Evolutionary conservation across 2,888 invertebrate genomes (phyloP), one percentile per base, ranked within the genome.

Genomic region (Sericinus montela): DNA sequence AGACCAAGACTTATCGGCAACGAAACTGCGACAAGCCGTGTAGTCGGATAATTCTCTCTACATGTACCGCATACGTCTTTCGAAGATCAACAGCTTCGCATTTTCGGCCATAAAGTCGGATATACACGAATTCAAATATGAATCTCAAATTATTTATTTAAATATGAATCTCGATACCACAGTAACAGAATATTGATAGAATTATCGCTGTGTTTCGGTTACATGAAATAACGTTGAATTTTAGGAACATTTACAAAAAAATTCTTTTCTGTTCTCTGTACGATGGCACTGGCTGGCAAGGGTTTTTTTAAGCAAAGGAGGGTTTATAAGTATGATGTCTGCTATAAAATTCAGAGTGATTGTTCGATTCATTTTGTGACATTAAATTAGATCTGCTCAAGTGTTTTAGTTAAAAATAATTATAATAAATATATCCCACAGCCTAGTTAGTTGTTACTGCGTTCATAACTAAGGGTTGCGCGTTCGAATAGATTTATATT

Each of bases 1-100:
- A 59, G 60, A 59, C 56, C 59, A 51, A 57, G 52, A 57, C 62
- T 60, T 59, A 60, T 58, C 43, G 55, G 59, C 54, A 43, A 46
- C 53, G 48, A 45, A 49, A 41, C 40, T 44, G 11, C 13, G 32
- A 32, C 32, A 32, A 38, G 49, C 34, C 37, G 25, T 41, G 47
- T 37, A 38, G 44, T 50, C 37, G 44, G 44, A 41, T 51, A 51
- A 51, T 51, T 48, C 48, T 25, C 34, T 29, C 25, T 43, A 41
- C 30, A 53, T 52, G 43, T 41, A 45, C 36, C 39, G 19, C 42
- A 43, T 42, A 42, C 32, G 32, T 41, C 37, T 45, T 32, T 28
- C 25, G 23, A 41, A 45, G 50, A 45, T 45, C 50, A 45, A 45
- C 36, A 45, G 45, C 36, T 37, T 29, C 39, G 40, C 14, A 19